Percentiles rank a stretch among this genome's conserved stretches.
Conservation (phyloP, 2,113 vertebrate species). For the Onychostoma macrolepis region DNA sequence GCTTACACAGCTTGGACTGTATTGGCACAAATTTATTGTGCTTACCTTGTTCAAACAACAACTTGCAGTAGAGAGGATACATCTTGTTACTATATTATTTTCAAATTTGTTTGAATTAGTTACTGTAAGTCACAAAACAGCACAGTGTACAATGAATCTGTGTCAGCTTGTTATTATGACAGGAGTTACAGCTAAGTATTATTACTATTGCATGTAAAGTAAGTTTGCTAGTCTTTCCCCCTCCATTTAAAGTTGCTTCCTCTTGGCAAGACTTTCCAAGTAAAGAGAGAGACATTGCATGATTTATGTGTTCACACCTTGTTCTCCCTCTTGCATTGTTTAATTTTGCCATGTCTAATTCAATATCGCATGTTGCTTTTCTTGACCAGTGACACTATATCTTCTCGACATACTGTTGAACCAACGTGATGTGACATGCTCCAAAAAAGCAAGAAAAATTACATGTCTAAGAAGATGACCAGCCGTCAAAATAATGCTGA, state of each 20-base stretch:
- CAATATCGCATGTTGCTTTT: constrained; percentile 3
- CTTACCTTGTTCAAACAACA: neutral
- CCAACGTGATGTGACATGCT: constrained; percentile 32
- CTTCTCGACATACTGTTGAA: constrained; percentile 12
- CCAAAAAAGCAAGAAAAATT: constrained; percentile 61
- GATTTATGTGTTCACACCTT: neutral
- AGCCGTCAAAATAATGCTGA: constrained; percentile 64
- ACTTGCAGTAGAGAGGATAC: neutral
- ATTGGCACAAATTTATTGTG: neutral
- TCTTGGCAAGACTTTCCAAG: constrained; percentile 6
- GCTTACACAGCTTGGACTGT: constrained; percentile 44
- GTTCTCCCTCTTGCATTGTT: neutral
- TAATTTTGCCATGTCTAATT: neutral
- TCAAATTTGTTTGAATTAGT: neutral
- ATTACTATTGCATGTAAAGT: neutral
- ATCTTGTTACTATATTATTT: neutral
- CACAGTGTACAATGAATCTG: neutral
- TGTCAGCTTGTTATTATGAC: neutral
- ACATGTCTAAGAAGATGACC: constrained; percentile 58
- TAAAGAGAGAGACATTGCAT: neutral
- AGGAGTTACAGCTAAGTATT: neutral
- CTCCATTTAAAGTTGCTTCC: neutral
- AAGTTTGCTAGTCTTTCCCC: neutral
- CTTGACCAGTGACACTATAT: constrained; percentile 18
- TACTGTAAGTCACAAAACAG: neutral